Evolutionary conservation across 2,888 invertebrate species (phyloP), one percentile per base, ranked within the genome.

Genomic region (Aphelenchoides bicaudatus): DNA sequence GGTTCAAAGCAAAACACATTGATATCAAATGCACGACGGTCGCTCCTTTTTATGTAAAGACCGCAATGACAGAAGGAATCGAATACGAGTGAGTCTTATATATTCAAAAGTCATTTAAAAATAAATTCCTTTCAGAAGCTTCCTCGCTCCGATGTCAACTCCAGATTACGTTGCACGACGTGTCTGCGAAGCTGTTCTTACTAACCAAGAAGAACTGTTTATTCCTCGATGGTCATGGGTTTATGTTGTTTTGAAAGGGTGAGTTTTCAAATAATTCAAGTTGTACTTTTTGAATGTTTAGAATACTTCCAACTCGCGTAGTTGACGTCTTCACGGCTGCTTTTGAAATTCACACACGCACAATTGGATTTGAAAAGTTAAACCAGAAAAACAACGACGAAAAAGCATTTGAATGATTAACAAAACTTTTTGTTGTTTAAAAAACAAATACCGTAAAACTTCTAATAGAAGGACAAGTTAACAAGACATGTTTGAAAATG

Each of bases 11-110:
- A 13, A 16, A 13, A 16, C 13, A 13, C 23, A 43, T 43, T 21
- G 23, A 43, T 19, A 19, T 43, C 23, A 51, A 28, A 16, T 51
- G 38, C 4, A 51, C 52, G 31, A 51, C 52, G 13, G 37, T 51
- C 8, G 19, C 21, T 50, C 52, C 52, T 2, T 51, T 34, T 83
- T 93, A 90, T 80, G 91, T 94, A 69, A 89, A 91, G 80, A 94
- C 94, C 2, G 93, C 93, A 74, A 93, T 96, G 92, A 94, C 96
- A 80, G 88, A 88, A 34, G 52, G 52, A 43, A 39, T 51, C n/a
- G 52, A 51, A 46, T 51, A 51, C 37, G 52, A 51, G 52, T 51
- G 37, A 34, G 38, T 51, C 1, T 19, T 37, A 6, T 34, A 10
- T 37, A 37, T 5, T 48, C 5, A 48, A 37, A 19, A 48, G 37